Conservation (phyloP, 2,113 vertebrate species). For the Dasyprocta punctata region DNA sequence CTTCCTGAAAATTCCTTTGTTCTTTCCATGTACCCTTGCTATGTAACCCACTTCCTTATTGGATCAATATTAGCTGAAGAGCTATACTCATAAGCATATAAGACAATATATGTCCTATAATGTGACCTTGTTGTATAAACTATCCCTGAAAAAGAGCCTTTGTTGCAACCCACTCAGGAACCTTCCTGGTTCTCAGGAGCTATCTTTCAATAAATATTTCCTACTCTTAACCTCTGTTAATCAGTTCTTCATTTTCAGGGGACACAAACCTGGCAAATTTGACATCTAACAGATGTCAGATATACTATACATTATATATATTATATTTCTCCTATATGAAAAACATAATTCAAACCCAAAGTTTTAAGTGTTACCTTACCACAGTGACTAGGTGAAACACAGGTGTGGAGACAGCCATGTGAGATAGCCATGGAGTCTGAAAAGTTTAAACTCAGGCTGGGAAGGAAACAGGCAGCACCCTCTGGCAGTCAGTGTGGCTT, state of each 20-base stretch:
- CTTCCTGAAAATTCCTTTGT: neutral
- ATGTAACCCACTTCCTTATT: neutral
- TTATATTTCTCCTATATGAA: neutral
- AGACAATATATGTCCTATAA: too few species aligned
- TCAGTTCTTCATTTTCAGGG: neutral
- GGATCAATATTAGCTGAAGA: neutral
- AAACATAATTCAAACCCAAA: neutral
- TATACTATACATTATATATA: too few species aligned
- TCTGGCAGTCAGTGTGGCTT: neutral
- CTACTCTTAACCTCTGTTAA: neutral
- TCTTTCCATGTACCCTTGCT: neutral
- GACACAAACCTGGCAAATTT: neutral
- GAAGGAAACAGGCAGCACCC: neutral
- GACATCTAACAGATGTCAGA: neutral
- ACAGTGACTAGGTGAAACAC: neutral
- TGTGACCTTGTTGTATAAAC: neutral
- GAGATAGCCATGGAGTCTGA: neutral
- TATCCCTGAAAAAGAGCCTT: neutral
- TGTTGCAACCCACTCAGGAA: neutral
- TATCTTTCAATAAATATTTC: neutral
- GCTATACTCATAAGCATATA: neutral
- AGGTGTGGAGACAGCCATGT: neutral
- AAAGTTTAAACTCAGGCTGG: neutral
- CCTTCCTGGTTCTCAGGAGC: neutral
- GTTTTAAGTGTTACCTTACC: neutral